Percentiles rank a stretch among this genome's conserved stretches.
phyloP scores from a whole-genome alignment of 2,113 vertebrate species.

The Butorides virescens region DNA sequence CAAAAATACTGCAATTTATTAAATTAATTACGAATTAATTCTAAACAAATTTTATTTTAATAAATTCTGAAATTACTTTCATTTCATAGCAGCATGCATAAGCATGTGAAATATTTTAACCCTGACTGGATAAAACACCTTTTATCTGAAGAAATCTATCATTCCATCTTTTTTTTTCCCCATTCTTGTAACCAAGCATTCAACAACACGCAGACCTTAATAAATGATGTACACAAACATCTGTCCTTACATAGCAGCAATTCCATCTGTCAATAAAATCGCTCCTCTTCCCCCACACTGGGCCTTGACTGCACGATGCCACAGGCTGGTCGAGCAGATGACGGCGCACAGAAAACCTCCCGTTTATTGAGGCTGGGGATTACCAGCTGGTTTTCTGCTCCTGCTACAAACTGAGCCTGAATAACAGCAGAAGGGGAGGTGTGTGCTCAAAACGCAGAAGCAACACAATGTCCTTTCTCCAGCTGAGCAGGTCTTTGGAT shows the following conservation, averaged over 20 bases:
- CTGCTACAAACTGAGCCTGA: neutral
- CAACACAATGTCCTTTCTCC: neutral
- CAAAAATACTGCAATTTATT: neutral
- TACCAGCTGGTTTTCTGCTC: conserved; percentile 10
- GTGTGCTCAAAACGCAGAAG: neutral
- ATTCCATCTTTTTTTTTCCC: neutral
- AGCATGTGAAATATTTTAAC: neutral
- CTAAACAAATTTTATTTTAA: neutral
- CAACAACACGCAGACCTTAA: neutral
- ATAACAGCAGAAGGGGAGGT: neutral
- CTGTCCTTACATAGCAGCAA: conserved; percentile 1
- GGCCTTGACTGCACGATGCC: neutral
- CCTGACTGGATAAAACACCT: neutral
- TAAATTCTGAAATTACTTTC: neutral
- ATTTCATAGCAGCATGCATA: neutral
- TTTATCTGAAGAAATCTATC: neutral
- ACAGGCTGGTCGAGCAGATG: neutral
- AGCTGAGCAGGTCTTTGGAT: neutral
- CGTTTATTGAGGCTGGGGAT: neutral
- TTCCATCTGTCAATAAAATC: neutral
- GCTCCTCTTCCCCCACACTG: neutral
- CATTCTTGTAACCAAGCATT: neutral
- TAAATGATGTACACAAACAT: neutral
- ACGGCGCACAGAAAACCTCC: neutral
- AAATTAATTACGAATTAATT: neutral